phyloP scores from a whole-genome alignment of 1,140 invertebrate species.

The Neodiprion lecontei region DNA sequence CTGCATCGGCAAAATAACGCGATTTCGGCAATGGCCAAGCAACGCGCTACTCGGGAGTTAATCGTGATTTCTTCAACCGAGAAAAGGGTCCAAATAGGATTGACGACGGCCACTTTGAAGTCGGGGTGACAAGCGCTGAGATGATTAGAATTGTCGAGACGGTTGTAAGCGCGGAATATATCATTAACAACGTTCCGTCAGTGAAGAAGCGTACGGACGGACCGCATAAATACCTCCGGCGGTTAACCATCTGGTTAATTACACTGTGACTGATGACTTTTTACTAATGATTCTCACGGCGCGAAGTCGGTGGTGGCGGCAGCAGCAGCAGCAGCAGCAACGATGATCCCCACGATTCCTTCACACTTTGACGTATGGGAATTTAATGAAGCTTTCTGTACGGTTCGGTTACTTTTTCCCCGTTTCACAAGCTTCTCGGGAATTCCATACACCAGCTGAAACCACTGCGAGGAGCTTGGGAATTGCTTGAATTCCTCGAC shows the following conservation, averaged over 20 bases:
- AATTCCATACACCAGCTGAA: too few relatives aligned
- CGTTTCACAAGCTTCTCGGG: too few relatives aligned
- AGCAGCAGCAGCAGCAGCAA: too few relatives aligned
- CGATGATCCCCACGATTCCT: neutral
- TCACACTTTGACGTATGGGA: neutral
- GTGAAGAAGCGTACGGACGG: slow-evolving; percentile 5
- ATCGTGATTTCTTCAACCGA: slow-evolving; percentile 27
- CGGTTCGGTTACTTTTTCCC: too few relatives aligned
- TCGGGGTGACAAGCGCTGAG: slow-evolving; percentile 30
- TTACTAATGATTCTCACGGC: slow-evolving; percentile 19
- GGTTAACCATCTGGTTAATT: slow-evolving; percentile 33
- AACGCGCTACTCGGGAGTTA: too few relatives aligned
- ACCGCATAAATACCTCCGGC: slow-evolving; percentile 36
- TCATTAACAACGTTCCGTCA: slow-evolving; percentile 38
- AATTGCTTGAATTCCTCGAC: too few relatives aligned
- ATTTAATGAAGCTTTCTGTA: neutral
- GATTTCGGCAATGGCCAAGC: neutral
- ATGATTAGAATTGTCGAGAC: slow-evolving; percentile 23
- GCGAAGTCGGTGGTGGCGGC: too few relatives aligned
- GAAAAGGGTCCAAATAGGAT: slow-evolving; percentile 14
- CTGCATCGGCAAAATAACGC: slow-evolving; percentile 8
- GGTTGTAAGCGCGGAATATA: slow-evolving; percentile 18
- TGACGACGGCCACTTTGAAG: slow-evolving; percentile 9
- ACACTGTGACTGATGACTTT: slow-evolving; percentile 32
- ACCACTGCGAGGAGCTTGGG: too few relatives aligned